Base-by-base conservation (phyloP, 2,113 vertebrate species). In the Cololabis saira region DNA sequence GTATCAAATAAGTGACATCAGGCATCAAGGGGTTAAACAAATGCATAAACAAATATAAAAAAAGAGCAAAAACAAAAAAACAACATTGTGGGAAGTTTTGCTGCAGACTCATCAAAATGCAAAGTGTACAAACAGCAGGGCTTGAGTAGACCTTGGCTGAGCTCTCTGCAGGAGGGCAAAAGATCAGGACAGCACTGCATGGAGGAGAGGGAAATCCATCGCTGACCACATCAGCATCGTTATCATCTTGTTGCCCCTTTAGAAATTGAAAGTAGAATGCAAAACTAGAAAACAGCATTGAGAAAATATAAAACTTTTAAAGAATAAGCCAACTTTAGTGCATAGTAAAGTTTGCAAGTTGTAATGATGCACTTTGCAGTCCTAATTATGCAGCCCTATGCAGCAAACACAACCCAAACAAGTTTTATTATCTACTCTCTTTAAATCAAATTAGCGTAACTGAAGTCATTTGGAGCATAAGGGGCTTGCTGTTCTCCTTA, bases 61-160 rank as follows among this genome's bases (percentile, higher is more conserved):
- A 27, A 27, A 5, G 5, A 27, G 24, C 19, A 49, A 52, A 2
- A 1, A 17, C 15, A 18, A 49, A 52, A 2, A 1, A 17, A 15
- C 51, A 24, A 17, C 2, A 52, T 14, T 16, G 15, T 4, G n/a
- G 7, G 22, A 17, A 61, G 19, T 48, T 54, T 53, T 53, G 43
- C 63, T 47, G 56, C 19, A 37, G 13, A 72, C 59, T 71, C 40
- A 60, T 71, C 53, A 33, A 56, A 72, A 72, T 78, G 57, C 43
- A 62, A 60, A 64, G 50, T 55, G 48, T 42, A n/a, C 42, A 49
- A 19, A 50, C 44, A 50, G 18, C 14, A 30, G 43, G 55, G 42
- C 43, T 58, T 19, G 41, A 76, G 45, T 50, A 54, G 54, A 55
- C 30, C 42, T 48, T 19, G 56, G 51, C 73, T 67, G 47, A 55